These are phyloP conservation scores for Enteromius unitaeniatus DNA, from an alignment of 2,797 vertebrate genomes.

Conservation along the genomic window DNA sequence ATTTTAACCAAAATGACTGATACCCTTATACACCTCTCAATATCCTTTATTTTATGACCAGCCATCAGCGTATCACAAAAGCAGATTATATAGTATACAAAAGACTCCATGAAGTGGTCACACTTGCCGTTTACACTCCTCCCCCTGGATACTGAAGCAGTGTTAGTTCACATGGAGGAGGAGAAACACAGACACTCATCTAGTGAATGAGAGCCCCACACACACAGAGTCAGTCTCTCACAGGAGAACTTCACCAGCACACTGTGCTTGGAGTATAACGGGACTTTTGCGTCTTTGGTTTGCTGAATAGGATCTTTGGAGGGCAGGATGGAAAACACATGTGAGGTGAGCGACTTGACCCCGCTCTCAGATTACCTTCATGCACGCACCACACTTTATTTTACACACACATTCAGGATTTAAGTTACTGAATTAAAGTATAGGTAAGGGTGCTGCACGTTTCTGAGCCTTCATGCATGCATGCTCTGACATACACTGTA, in stretches of 20 bases:
- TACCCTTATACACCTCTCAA: not conserved
- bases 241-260: not conserved
- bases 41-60: not conserved
- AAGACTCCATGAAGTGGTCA: not conserved
- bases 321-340: conserved; percentile 57
- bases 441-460: too few species aligned
- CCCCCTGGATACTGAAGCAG: not conserved
- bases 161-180: conserved; percentile 14
- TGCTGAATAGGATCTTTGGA: not conserved
- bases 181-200: conserved; percentile 22
- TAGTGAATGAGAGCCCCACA: conserved; percentile 15
- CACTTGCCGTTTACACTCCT: not conserved
- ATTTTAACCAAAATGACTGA: not conserved
- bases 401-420: not conserved
- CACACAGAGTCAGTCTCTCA: not conserved
- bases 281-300: not conserved
- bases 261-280: not conserved
- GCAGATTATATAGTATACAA: not conserved
- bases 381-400: not conserved
- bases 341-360: conserved; percentile 60
- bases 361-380: conserved; percentile 41
- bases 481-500: not conserved
- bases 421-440: not conserved
- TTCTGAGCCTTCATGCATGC: not conserved
- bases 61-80: not conserved